Conservation (phyloP, 2,113 vertebrate genomes). For the Henicopernis longicauda region DNA sequence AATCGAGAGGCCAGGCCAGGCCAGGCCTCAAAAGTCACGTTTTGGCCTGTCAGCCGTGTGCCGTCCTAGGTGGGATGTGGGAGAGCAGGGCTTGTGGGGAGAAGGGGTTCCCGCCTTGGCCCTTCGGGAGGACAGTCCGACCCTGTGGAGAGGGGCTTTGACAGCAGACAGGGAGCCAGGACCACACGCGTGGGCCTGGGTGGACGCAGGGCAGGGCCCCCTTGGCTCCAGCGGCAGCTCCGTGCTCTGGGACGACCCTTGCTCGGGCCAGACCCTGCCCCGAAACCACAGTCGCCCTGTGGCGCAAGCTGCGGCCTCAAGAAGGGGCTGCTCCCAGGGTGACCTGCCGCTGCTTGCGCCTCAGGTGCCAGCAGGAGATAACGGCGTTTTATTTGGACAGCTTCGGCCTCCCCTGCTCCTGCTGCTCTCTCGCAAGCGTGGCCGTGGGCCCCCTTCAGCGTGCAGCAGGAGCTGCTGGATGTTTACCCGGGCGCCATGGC, state of each 20-base stretch:
- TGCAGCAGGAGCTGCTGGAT: background rate
- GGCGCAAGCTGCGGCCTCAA: accelerated
- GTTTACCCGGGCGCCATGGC: background rate
- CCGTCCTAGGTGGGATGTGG: accelerated
- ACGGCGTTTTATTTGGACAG: accelerated
- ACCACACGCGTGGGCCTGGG: accelerated
- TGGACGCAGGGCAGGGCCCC: accelerated
- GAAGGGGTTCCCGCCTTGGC: background rate
- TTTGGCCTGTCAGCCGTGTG: accelerated
- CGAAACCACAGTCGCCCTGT: accelerated
- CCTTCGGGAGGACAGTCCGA: too few relatives aligned
- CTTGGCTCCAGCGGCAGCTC: background rate
- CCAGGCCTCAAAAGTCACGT: background rate
- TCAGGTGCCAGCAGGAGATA: background rate
- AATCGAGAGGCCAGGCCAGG: background rate
- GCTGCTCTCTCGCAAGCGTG: background rate
- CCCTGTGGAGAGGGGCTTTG: background rate
- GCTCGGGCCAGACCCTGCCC: accelerated
- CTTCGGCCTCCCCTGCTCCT: background rate
- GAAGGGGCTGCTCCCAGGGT: background rate
- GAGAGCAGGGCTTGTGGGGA: background rate
- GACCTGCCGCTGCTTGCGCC: accelerated
- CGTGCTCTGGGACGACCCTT: accelerated
- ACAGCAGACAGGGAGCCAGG: background rate
- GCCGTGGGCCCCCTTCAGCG: accelerated